Conservation (phyloP, 2,797 vertebrate genomes). For the Ctenopoma kingsleyae region DNA sequence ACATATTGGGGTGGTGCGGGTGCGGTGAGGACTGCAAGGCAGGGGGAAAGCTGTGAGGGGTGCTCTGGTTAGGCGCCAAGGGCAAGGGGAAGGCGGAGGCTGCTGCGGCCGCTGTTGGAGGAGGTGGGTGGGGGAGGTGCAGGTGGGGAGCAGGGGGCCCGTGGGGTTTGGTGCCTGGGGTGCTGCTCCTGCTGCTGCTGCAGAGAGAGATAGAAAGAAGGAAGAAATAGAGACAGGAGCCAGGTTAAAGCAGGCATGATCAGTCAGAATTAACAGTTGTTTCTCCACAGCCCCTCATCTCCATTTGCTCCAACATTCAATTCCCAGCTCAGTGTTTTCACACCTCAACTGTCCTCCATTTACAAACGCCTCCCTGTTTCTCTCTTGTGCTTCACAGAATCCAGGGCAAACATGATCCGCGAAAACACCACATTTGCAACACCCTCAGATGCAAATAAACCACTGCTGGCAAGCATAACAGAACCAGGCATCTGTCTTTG, state of each 20-base stretch:
- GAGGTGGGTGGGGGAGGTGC: constrained; percentile 89
- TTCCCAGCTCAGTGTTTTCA: constrained; percentile 66
- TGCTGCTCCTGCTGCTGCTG: constrained; percentile 97
- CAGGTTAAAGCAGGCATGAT: constrained; percentile 62
- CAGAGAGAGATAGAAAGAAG: constrained; percentile 38
- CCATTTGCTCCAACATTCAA: constrained; percentile 64
- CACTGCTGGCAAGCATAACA: constrained; percentile 60
- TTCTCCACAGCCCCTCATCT: constrained; percentile 56
- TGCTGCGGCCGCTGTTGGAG: constrained; percentile 82
- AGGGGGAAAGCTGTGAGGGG: constrained; percentile 91
- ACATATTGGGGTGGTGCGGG: constrained; percentile 97
- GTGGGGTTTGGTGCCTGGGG: constrained; percentile 93
- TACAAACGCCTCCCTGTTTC: constrained; percentile 61
- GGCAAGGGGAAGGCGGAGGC: constrained; percentile 90
- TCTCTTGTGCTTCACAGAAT: constrained; percentile 64
- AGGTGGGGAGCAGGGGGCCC: constrained; percentile 85
- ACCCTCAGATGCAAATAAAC: constrained; percentile 66
- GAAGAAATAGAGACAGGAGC: constrained; percentile 29
- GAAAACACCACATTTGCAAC: constrained; percentile 64
- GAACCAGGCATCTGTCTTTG: constrained; percentile 71
- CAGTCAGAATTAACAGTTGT: constrained; percentile 71
- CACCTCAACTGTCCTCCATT: constrained; percentile 67
- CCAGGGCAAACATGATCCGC: constrained; percentile 54
- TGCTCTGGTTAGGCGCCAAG: constrained; percentile 87
- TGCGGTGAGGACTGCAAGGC: constrained; percentile 91